Conservation (phyloP, 2,797 vertebrate genomes). For the Pempheris klunzingeri region DNA sequence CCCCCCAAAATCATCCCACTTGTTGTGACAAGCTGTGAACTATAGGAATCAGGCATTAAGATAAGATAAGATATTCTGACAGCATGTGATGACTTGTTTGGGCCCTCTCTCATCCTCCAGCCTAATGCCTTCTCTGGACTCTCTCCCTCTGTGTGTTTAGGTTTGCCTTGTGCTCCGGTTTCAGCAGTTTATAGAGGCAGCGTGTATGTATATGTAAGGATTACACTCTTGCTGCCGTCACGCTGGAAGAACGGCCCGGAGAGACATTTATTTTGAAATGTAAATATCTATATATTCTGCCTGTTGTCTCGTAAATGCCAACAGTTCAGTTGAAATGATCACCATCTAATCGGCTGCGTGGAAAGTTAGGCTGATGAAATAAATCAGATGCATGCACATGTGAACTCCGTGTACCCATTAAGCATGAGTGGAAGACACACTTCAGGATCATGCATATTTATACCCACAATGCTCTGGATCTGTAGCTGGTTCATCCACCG, state of each 20-base stretch:
- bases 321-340: not conserved
- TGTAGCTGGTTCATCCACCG: constrained; percentile 15
- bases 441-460: constrained; percentile 29
- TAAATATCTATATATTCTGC: constrained; percentile 13
- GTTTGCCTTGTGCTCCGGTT: constrained; percentile 36
- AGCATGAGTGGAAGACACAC: not conserved
- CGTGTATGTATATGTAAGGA: constrained; percentile 42
- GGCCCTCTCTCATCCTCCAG: not conserved
- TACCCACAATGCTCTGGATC: not conserved
- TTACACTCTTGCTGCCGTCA: constrained; percentile 28
- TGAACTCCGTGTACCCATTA: not conserved
- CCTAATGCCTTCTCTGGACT: constrained; percentile 24
- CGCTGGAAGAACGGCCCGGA: not conserved
- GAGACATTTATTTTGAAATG: constrained; percentile 26
- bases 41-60: constrained; percentile 49
- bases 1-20: not conserved
- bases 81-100: constrained; percentile 43
- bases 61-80: constrained; percentile 52
- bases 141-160: constrained; percentile 54
- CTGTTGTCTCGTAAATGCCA: not conserved
- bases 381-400: constrained; percentile 3
- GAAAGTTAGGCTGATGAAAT: not conserved
- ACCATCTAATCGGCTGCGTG: not conserved
- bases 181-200: constrained; percentile 53
- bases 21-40: constrained; percentile 38